phyloP scores from a whole-genome alignment of 2,113 vertebrate genomes.

The Platysteira castanea region DNA sequence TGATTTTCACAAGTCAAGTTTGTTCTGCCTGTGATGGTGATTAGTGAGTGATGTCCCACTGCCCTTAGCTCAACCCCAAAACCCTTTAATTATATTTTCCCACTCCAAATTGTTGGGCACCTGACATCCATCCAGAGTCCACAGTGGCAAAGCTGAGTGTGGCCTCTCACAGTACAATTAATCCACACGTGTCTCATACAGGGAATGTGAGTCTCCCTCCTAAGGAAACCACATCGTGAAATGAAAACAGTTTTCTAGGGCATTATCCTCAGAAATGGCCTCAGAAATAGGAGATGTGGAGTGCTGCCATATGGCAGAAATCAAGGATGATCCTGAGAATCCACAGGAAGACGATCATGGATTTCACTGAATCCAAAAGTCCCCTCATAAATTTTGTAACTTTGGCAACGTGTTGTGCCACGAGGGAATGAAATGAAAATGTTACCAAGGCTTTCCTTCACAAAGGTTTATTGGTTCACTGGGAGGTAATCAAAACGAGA shows the following conservation, averaged over 20 bases:
- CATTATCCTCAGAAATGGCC: background rate
- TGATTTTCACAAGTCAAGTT: background rate
- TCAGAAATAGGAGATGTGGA: background rate
- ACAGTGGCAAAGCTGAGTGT: background rate
- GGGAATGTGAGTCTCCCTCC: background rate
- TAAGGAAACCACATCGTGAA: background rate
- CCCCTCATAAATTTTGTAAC: background rate
- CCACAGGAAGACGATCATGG: background rate
- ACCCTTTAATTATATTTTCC: background rate
- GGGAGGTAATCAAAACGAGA: background rate
- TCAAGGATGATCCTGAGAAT: background rate
- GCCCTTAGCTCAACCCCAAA: background rate
- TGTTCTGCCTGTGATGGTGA: background rate
- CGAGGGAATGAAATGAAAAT: background rate
- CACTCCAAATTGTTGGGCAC: background rate
- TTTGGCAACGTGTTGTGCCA: background rate
- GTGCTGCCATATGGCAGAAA: background rate
- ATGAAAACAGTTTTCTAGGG: background rate
- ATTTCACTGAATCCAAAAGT: background rate
- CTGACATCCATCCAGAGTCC: background rate
- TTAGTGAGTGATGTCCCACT: background rate
- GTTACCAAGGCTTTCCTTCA: background rate
- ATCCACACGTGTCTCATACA: rapidly evolving
- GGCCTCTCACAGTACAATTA: background rate
- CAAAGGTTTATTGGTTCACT: background rate